Base-by-base conservation (phyloP, 2,888 invertebrate species). In the Mythimna loreyi region DNA sequence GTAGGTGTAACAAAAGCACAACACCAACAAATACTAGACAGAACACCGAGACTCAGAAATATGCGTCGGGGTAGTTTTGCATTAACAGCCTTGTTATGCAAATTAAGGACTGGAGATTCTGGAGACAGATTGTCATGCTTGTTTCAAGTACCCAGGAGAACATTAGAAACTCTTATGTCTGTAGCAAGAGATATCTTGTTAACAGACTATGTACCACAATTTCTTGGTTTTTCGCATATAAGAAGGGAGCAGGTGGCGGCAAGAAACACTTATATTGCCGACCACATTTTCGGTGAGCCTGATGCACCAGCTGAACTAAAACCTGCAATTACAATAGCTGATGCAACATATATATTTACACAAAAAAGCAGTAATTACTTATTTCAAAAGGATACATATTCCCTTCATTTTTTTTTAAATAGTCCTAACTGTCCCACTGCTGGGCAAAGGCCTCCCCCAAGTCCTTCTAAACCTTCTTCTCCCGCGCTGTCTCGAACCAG, bases 41-140 rank as follows among this genome's bases (percentile, higher is more conserved):
- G 0, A 67, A 53, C 36, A 55, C 61, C 61, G 3, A 66, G 33
- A 4, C 45, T 68, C 5, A 50, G n/a, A 11, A 57, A 68, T 62
- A 53, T 71, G 67, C 61, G 25, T 65, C 50, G 66, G 43, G 59
- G 60, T 60, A 67, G n/a, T n/a, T n/a, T n/a, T n/a, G n/a, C n/a
- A n/a, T n/a, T n/a, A n/a, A n/a, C n/a, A n/a, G n/a, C n/a, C 16
- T 40, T 16, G 30, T 43, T 43, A 13, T 71, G 62, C 43, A 62
- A 59, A 7, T 52, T 56, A 43, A 56, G 61, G 19, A 71, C 53
- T 21, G 62, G 72, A 47, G 67, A 72, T 23, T 63, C 68, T 0
- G 55, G 60, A 13, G 64, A 63, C 53, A 50, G 67, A 23, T 45
- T 64, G 7, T 40, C 47, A 1, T 64, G 61, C 8, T 16, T 69